These are phyloP conservation scores for Caenorhabditis angaria DNA, from an alignment of 2,888 invertebrate species.

Conservation along the genomic window DNA sequence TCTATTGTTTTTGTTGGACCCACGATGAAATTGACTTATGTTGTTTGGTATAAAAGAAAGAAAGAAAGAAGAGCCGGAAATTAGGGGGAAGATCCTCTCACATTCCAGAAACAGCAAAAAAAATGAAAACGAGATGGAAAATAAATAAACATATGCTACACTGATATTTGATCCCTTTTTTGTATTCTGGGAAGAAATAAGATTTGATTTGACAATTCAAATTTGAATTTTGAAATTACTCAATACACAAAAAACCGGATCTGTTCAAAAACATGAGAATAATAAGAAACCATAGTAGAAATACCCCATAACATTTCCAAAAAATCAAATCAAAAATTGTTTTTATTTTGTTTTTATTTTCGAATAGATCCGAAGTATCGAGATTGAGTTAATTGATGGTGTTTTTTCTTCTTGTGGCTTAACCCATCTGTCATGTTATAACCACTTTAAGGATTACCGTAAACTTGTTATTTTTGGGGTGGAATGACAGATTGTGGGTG, in stretches of 20 bases:
- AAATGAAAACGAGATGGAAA: not conserved
- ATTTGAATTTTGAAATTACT: not conserved
- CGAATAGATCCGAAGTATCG: no score
- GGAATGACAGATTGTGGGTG: not conserved
- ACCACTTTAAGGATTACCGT: not conserved
- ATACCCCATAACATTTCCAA: not conserved
- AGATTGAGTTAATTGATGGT: not conserved
- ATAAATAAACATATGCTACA: not conserved
- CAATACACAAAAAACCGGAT: no score
- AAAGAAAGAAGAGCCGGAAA: not conserved
- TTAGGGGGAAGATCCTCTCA: slow-evolving; percentile 1
- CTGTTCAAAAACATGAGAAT: no score
- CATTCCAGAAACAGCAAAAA: not conserved
- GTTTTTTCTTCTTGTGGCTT: not conserved
- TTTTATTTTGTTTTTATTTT: no score
- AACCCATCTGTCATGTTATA: not conserved
- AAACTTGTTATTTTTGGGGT: not conserved
- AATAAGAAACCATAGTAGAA: no score
- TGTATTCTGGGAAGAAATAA: not conserved
- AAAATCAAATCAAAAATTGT: no score
- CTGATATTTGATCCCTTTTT: not conserved
- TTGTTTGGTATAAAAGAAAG: not conserved
- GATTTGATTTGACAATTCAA: no score
- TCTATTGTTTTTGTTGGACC: not conserved
- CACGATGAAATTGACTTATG: no score